Conservation (phyloP, 2,113 vertebrate species). For the Gallinago undulata region DNA sequence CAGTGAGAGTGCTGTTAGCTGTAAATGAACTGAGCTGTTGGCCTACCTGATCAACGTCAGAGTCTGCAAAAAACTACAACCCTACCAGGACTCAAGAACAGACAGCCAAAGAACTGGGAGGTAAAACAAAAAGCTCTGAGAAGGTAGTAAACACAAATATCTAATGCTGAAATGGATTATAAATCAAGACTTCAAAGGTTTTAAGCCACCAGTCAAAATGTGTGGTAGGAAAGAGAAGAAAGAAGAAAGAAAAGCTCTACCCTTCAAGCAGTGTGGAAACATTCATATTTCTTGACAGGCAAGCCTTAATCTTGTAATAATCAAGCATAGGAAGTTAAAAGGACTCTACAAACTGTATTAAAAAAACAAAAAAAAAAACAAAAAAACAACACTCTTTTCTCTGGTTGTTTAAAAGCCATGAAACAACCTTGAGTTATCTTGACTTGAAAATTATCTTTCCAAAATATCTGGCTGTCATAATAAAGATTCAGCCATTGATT, state of each 20-base stretch:
- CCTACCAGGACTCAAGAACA: not conserved
- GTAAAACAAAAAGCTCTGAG: not conserved
- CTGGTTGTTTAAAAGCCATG: not conserved
- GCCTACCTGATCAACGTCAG: not conserved
- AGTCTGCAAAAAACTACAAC: not conserved
- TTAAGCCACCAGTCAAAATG: not conserved
- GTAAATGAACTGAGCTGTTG: not conserved
- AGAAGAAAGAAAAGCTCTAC: not conserved
- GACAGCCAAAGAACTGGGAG: not conserved
- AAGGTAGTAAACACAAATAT: not conserved
- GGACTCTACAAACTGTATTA: not conserved
- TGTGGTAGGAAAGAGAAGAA: not conserved
- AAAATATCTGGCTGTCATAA: not conserved
- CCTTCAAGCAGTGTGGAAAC: not conserved
- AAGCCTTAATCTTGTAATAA: not conserved
- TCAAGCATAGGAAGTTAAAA: not conserved
- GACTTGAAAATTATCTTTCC: not conserved
- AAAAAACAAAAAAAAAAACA: no score
- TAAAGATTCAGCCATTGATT: not conserved
- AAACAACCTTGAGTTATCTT: not conserved
- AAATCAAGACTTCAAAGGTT: not conserved
- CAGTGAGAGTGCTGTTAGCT: not conserved
- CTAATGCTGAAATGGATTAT: not conserved
- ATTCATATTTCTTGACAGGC: not conserved
- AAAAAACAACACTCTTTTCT: not conserved